A percentile compares a stretch with the other conserved stretches of the same genome.
Evolutionary conservation across 2,888 invertebrate species (phyloP).

Genomic region (Pristionchus japonicus): DNA sequence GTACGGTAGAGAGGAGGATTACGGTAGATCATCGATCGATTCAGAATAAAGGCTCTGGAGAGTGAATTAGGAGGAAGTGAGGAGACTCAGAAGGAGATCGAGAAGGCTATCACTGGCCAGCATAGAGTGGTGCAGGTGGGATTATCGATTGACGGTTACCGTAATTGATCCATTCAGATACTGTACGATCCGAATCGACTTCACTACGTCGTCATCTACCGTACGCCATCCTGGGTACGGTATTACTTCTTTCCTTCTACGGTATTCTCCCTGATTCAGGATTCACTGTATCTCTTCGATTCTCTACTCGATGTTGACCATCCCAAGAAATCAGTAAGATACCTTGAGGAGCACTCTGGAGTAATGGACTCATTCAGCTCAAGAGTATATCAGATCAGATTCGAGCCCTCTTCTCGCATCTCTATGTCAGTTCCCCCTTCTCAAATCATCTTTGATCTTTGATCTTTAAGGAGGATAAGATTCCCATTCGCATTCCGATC

Average conservation of each 20-base stretch:
- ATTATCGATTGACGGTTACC: not conserved
- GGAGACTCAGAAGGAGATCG: not conserved
- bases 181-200: slow-evolving; percentile 26
- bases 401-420: not conserved
- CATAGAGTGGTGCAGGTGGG: slow-evolving; percentile 5
- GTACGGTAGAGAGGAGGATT: not conserved
- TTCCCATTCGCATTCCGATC: not conserved
- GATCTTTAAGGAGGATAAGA: not conserved
- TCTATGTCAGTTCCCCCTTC: not conserved
- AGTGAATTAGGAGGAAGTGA: slow-evolving; percentile 24
- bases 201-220: slow-evolving; percentile 34
- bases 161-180: not conserved
- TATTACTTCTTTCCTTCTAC: not conserved
- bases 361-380: not conserved
- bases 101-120: slow-evolving; percentile 9
- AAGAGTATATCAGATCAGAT: not conserved
- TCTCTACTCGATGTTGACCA: not conserved
- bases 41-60: slow-evolving; percentile 1
- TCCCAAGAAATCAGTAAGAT: not conserved
- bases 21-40: not conserved
- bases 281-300: not conserved
- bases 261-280: not conserved
- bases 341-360: not conserved
- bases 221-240: not conserved
- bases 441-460: not conserved